Evolutionary conservation across 2,113 vertebrate genomes (phyloP).

Genomic region (Xenus cinereus): DNA sequence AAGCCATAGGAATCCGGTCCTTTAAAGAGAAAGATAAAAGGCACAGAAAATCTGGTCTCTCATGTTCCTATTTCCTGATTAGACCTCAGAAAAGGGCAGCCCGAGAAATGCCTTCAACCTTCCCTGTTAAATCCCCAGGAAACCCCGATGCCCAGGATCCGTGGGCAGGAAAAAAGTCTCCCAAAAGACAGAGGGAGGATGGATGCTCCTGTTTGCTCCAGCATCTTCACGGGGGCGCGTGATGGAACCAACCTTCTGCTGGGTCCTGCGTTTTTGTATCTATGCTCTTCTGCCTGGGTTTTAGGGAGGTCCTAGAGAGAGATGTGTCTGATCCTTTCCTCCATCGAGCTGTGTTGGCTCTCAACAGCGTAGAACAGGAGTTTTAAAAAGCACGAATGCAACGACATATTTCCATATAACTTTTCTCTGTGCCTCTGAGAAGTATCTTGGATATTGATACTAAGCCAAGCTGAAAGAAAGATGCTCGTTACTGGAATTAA

Average conservation of each 20-base stretch:
- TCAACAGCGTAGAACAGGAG: neutral
- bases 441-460: neutral
- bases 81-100: neutral
- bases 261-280: neutral
- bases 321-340: neutral
- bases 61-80: neutral
- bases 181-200: neutral
- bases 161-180: neutral
- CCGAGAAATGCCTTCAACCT: neutral
- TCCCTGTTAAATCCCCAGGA: neutral
- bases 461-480: neutral
- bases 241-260: neutral
- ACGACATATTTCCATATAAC: neutral
- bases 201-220: neutral
- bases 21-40: slow-evolving; percentile 19
- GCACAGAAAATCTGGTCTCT: neutral
- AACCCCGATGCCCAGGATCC: neutral
- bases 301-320: neutral
- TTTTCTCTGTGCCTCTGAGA: neutral
- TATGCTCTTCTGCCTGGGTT: neutral
- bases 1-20: neutral
- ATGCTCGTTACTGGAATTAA: neutral
- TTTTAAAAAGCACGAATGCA: neutral
- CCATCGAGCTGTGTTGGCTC: too few relatives aligned
- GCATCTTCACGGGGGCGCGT: rapidly evolving